Base-by-base conservation (phyloP, 2,797 vertebrate species). In the Microcaecilia unicolor region DNA sequence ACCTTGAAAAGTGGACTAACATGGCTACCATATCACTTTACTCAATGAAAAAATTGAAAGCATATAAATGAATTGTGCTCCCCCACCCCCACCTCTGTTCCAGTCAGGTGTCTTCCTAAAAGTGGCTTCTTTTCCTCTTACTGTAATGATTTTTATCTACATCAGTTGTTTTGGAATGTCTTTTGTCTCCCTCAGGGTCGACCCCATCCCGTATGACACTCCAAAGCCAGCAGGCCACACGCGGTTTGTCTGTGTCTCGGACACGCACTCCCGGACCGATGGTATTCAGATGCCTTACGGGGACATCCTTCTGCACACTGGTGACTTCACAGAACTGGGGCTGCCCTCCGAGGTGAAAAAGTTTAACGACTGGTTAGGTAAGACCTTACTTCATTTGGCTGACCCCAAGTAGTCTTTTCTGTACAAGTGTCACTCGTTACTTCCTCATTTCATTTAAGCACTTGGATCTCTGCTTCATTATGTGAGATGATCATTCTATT, bases 301-400 rank as follows among this genome's bases (percentile, higher is more conserved):
- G 61, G 93, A 97, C 67, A 92, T 97, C 76, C 88, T 97, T 47
- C 88, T 97, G 53, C 93, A 97, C 88, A 97, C 80, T 54, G 93
- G 93, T 43, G 93, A 97, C 84, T 97, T 97, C 86, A 97, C 93
- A 25, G 93, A 97, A 70, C 90, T 97, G 74, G 93, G 93, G 61
- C 85, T 97, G 72, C 93, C 93, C 69, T 95, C 93, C 18, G 93
- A 97, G 88, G 93, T 97, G 71, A 97, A 97, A 90, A 97, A 97
- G 91, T 97, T 97, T 88, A 97, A 97, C 87, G 93, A 97, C 87
- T 97, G 93, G 93, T 89, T 97, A 87, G 93, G 93, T 97, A 84
- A 90, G 90, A 75, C 79, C 78, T 81, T 76, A 73, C 74, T 72
- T 68, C 61, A 31, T 81, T 76, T 68, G 58, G 58, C 56, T 73